These are phyloP conservation scores for Babyrousa celebensis DNA, from an alignment of 2,797 vertebrate species.

Conservation along the genomic window DNA sequence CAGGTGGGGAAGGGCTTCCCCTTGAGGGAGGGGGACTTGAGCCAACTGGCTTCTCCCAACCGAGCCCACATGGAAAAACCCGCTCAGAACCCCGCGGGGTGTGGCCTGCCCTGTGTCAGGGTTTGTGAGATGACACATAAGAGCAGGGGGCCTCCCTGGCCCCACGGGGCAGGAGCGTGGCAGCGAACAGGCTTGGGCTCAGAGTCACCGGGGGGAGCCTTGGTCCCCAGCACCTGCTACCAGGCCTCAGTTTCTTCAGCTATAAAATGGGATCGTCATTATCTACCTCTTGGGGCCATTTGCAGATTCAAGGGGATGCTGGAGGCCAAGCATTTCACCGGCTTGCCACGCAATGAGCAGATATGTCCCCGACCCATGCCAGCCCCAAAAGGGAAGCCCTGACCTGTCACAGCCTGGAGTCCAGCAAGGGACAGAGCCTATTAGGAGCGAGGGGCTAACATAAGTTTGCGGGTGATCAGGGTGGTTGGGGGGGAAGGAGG, in stretches of 20 bases:
- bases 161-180: fast-evolving
- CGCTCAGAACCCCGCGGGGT: fast-evolving
- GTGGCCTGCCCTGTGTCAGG: fast-evolving
- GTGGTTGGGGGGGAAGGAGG: not conserved
- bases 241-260: not conserved
- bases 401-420: fast-evolving
- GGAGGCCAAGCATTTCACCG: not conserved
- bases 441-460: not conserved
- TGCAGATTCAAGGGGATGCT: too few species aligned
- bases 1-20: fast-evolving
- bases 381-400: not conserved
- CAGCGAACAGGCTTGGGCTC: not conserved
- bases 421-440: not conserved
- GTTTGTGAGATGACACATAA: not conserved
- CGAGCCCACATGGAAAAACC: not conserved
- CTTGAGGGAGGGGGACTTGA: not conserved
- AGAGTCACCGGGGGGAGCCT: not conserved
- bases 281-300: too few species aligned
- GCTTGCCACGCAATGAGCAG: fast-evolving
- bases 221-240: fast-evolving
- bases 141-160: not conserved
- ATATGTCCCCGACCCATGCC: not conserved
- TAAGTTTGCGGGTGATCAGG: not conserved
- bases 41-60: not conserved
- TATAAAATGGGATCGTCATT: not conserved